A percentile compares a stretch with the other conserved stretches of the same genome.
These are phyloP conservation scores for Sinocyclocheilus maitianheensis DNA, from an alignment of 2,113 vertebrate species.

Conservation along the genomic window DNA sequence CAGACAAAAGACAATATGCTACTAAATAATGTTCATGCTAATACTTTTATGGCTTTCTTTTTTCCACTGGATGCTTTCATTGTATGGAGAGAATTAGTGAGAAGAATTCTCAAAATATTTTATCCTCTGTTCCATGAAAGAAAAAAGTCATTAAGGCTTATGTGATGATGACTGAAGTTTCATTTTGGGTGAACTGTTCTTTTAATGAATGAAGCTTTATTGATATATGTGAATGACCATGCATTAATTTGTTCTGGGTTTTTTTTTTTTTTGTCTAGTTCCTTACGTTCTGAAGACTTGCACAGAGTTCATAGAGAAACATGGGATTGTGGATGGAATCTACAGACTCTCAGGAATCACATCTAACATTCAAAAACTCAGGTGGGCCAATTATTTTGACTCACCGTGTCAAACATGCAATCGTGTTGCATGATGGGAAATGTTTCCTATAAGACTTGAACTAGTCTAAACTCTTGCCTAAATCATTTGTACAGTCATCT, in stretches of 20 bases:
- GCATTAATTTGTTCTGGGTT: no score
- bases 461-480: background rate
- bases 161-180: no score
- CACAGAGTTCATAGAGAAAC: conserved; percentile 94
- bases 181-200: background rate
- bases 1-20: background rate
- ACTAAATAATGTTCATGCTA: no score
- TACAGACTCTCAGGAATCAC: conserved; percentile 97
- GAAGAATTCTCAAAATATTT: no score
- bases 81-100: no score
- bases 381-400: conserved; percentile 69
- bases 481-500: background rate
- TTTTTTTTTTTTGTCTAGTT: conserved; percentile 72
- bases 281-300: conserved; percentile 94
- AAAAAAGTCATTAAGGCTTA: no score
- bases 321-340: conserved; percentile 96
- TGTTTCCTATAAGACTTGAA: background rate
- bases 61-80: no score
- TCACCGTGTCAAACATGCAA: background rate
- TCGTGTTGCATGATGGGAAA: conserved; percentile 11
- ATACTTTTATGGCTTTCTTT: no score
- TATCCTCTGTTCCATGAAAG: no score
- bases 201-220: background rate
- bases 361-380: conserved; percentile 96
- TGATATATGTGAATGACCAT: background rate